Evolutionary conservation across 2,888 invertebrate genomes (phyloP).

Genomic region (Lucinisca nassula): DNA sequence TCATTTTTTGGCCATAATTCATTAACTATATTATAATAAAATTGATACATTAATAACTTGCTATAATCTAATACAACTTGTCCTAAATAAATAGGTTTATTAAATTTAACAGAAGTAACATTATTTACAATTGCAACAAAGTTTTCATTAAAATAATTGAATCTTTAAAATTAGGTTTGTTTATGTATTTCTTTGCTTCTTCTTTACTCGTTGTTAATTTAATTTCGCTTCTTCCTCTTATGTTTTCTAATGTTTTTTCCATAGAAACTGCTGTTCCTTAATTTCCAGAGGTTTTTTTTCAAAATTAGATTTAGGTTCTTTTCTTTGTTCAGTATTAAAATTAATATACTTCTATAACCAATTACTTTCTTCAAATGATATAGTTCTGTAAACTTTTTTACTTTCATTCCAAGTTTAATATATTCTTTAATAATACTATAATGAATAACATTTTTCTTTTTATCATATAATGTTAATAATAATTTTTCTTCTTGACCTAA

Average conservation of each 20-base stretch:
- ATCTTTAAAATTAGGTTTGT: conserved; percentile 81
- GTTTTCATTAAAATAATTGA: conserved; percentile 70
- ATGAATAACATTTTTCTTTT: conserved; percentile 21
- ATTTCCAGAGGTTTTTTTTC: conserved; percentile 33
- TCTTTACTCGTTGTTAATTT: conserved; percentile 74
- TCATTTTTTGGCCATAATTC: conserved; percentile 12
- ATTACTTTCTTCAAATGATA: conserved; percentile 9
- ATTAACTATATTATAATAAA: conserved; percentile 53
- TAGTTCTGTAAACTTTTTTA: conserved; percentile 21
- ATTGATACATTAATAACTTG: conserved; percentile 55
- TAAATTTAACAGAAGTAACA: conserved; percentile 31
- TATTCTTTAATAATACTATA: conserved; percentile 10
- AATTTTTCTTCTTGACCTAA: conserved; percentile 41
- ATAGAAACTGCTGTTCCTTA: conserved; percentile 35
- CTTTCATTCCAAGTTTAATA: conserved; percentile 15
- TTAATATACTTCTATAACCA: conserved; percentile 38
- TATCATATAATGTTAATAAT: conserved; percentile 12
- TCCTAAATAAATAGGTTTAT: conserved; percentile 55
- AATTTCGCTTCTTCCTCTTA: conserved; percentile 11
- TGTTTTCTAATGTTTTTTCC: conserved; percentile 27
- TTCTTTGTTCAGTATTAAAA: conserved; percentile 25
- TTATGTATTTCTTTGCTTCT: conserved; percentile 87
- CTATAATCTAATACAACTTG: conserved; percentile 50
- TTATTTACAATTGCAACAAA: conserved; percentile 39
- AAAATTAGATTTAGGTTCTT: conserved; percentile 14